phyloP scores from a whole-genome alignment of 2,113 vertebrate species.

The Philantomba maxwellii region DNA sequence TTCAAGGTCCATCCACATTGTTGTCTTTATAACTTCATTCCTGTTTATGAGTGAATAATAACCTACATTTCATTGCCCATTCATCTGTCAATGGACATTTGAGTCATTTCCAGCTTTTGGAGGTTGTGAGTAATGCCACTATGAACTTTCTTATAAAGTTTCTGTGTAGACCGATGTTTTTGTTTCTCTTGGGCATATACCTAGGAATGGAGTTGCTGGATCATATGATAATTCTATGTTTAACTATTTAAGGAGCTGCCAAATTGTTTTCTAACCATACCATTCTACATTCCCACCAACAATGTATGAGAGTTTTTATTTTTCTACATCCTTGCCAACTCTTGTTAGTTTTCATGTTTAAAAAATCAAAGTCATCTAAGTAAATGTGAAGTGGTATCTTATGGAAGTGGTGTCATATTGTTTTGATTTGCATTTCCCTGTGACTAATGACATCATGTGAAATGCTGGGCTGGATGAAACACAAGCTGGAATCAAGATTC shows the following conservation, averaged over 20 bases:
- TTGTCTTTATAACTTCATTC: not conserved
- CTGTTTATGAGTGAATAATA: not conserved
- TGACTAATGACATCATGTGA: not conserved
- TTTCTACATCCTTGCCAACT: not conserved
- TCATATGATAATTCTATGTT: not conserved
- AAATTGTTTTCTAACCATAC: not conserved
- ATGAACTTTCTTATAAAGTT: accelerated
- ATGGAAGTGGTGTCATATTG: not conserved
- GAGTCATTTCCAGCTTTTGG: too few species aligned
- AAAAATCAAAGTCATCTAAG: not conserved
- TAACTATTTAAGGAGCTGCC: not conserved
- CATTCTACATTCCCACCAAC: not conserved
- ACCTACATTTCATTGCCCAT: accelerated
- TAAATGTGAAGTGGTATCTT: not conserved
- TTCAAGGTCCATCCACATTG: accelerated
- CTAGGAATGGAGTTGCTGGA: not conserved
- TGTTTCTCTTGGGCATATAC: not conserved
- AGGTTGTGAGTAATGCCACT: not conserved
- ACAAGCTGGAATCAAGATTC: not conserved
- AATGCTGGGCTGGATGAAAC: not conserved
- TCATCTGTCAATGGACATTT: not conserved
- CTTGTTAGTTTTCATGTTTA: not conserved
- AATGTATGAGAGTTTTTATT: too few species aligned
- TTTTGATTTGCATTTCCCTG: not conserved
- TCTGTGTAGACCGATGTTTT: not conserved